phyloP scores from a whole-genome alignment of 2,888 invertebrate species.

The Phasia obesa region DNA sequence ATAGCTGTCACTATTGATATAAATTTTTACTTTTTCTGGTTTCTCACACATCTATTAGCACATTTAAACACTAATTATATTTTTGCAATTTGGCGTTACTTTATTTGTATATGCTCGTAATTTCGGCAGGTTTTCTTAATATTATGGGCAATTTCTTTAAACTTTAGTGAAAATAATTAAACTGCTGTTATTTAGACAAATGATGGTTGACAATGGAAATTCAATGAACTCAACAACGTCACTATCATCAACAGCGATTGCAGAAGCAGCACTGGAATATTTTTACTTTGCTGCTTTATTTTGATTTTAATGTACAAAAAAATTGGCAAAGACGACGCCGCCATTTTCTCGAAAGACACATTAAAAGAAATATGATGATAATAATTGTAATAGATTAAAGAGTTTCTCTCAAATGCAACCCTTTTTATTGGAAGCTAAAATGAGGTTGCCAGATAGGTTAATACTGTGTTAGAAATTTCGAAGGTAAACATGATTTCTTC shows the following conservation, averaged over 20 bases:
- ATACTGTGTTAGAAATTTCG: neutral
- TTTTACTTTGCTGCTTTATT: constrained; percentile 79
- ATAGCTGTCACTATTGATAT: constrained; percentile 8
- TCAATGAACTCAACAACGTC: constrained; percentile 74
- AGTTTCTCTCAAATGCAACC: constrained; percentile 49
- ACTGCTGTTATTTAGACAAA: constrained; percentile 71
- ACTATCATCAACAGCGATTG: constrained; percentile 73
- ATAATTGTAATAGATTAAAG: constrained; percentile 72
- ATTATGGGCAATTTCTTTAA: constrained; percentile 59
- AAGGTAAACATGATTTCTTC: constrained; percentile 46
- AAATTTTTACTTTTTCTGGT: constrained; percentile 29
- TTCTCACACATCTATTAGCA: constrained; percentile 29
- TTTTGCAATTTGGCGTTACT: constrained; percentile 2
- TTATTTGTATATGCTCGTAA: constrained; percentile 14
- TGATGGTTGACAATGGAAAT: constrained; percentile 72
- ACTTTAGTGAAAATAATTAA: constrained; percentile 70
- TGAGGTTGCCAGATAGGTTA: constrained; percentile 50
- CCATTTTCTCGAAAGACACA: constrained; percentile 80
- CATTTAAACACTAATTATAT: constrained; percentile 1
- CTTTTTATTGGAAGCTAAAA: constrained; percentile 56
- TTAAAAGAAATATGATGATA: constrained; percentile 70
- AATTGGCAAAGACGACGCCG: constrained; percentile 82
- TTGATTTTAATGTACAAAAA: constrained; percentile 82
- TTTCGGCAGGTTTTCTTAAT: constrained; percentile 18
- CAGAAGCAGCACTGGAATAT: constrained; percentile 78